These are phyloP conservation scores for Hirtodrosophila confusa DNA, from an alignment of 2,888 invertebrate species.

Conservation along the genomic window DNA sequence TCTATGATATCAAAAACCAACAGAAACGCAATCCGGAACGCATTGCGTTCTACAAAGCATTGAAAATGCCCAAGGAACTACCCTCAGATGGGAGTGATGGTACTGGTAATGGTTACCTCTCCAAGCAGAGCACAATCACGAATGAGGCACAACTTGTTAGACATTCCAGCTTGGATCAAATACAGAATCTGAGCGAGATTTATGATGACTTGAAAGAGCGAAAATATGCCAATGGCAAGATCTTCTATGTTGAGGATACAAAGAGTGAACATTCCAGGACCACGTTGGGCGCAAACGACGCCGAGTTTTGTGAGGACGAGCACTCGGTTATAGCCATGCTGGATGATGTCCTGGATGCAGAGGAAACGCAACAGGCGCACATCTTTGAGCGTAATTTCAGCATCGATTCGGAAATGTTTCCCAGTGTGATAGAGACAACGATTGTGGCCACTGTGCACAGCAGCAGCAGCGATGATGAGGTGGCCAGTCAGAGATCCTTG, in stretches of 20 bases:
- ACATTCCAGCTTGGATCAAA: slow-evolving; percentile 76
- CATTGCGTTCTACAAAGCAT: slow-evolving; percentile 57
- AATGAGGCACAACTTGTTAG: slow-evolving; percentile 49
- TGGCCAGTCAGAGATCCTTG: slow-evolving; percentile 31
- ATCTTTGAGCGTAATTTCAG: slow-evolving; percentile 66
- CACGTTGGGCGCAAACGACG: slow-evolving; percentile 25
- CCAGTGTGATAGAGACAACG: slow-evolving; percentile 79
- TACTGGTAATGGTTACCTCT: slow-evolving; percentile 29
- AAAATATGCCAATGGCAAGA: slow-evolving; percentile 79
- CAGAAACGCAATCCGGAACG: slow-evolving; percentile 71
- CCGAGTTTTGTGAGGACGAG: slow-evolving; percentile 68
- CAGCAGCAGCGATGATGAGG: slow-evolving; percentile 67
- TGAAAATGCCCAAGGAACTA: slow-evolving; percentile 31
- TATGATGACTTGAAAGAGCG: slow-evolving; percentile 75
- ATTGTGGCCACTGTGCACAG: slow-evolving; percentile 81
- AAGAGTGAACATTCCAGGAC: slow-evolving; percentile 55
- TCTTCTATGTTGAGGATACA: slow-evolving; percentile 77
- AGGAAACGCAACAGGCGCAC: slow-evolving; percentile 62
- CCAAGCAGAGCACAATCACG: slow-evolving; percentile 48
- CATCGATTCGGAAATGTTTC: slow-evolving; percentile 80
- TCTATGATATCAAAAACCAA: slow-evolving; percentile 73
- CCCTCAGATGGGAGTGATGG: background rate
- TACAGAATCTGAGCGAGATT: slow-evolving; percentile 76
- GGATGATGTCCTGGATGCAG: slow-evolving; percentile 81
- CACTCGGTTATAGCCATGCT: slow-evolving; percentile 81